A percentile compares a stretch with the other conserved stretches of the same genome.
These are phyloP conservation scores for Chionis minor DNA, from an alignment of 2,113 vertebrate species.

Conservation along the genomic window DNA sequence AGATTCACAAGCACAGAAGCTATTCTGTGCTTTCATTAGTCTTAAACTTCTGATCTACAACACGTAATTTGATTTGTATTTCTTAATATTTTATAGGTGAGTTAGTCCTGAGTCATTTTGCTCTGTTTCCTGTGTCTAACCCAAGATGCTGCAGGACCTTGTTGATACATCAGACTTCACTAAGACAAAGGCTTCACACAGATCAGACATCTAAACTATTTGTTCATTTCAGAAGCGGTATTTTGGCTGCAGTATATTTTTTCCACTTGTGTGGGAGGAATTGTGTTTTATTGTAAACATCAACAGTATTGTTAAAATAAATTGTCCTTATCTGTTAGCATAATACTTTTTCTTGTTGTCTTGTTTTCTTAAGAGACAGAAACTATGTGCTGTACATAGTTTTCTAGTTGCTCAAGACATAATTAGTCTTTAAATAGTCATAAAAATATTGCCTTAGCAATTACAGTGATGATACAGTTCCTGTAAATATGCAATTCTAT, in stretches of 20 bases:
- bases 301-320: conserved; percentile 55
- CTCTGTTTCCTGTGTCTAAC: background rate
- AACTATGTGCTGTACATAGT: background rate
- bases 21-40: background rate
- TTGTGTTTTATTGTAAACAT: conserved; percentile 58
- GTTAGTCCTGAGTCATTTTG: background rate
- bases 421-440: conserved; percentile 51
- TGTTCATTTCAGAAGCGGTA: conserved; percentile 31
- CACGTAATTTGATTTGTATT: background rate
- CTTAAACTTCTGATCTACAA: background rate
- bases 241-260: conserved; percentile 50
- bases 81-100: background rate
- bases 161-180: background rate
- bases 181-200: conserved; percentile 58
- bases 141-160: conserved; percentile 29
- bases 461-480: conserved; percentile 24
- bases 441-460: conserved; percentile 40
- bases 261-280: conserved; percentile 48
- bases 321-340: conserved; percentile 40
- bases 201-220: conserved; percentile 57
- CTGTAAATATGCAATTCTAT: conserved; percentile 41
- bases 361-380: conserved; percentile 38
- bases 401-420: conserved; percentile 45
- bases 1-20: background rate
- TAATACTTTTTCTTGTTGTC: conserved; percentile 46